Evolutionary conservation across 2,888 invertebrate genomes (phyloP).

Genomic region (Heliconius sara): DNA sequence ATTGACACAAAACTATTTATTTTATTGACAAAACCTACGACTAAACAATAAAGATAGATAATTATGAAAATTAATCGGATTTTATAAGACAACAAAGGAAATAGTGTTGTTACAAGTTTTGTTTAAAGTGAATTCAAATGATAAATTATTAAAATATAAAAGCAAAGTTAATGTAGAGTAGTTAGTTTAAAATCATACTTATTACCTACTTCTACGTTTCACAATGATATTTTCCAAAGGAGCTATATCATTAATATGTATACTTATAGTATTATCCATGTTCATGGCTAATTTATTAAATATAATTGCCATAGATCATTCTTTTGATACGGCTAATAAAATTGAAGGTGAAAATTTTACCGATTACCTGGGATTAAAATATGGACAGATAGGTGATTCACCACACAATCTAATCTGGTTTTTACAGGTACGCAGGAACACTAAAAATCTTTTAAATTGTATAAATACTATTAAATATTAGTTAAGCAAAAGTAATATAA

Average conservation of each 20-base stretch:
- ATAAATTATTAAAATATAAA: not conserved
- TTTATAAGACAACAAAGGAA: not conserved
- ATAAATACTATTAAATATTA: too few relatives aligned
- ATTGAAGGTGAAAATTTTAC: conserved; percentile 67
- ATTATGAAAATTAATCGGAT: not conserved
- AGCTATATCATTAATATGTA: conserved; percentile 84
- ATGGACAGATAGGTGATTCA: conserved; percentile 80
- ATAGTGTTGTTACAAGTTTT: not conserved
- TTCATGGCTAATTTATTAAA: conserved; percentile 88
- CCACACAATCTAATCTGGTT: conserved; percentile 88
- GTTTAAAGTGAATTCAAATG: not conserved
- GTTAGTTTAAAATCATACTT: not conserved
- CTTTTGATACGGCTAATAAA: conserved; percentile 67
- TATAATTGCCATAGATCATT: conserved; percentile 85
- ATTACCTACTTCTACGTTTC: conserved; percentile 4
- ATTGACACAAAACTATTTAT: conserved; percentile 5
- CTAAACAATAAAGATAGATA: conserved; percentile 5
- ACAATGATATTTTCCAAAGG: conserved; percentile 86
- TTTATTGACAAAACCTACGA: conserved; percentile 7
- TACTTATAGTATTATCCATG: conserved; percentile 86
- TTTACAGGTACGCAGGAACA: conserved; percentile 85
- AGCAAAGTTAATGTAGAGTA: not conserved
- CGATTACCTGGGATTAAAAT: conserved; percentile 67
- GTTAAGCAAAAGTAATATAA: not conserved
- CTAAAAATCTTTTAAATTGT: not conserved